Percentiles rank a stretch among this genome's conserved stretches.
Conservation (phyloP, 2,113 vertebrate genomes). For the Callorhinus ursinus region DNA sequence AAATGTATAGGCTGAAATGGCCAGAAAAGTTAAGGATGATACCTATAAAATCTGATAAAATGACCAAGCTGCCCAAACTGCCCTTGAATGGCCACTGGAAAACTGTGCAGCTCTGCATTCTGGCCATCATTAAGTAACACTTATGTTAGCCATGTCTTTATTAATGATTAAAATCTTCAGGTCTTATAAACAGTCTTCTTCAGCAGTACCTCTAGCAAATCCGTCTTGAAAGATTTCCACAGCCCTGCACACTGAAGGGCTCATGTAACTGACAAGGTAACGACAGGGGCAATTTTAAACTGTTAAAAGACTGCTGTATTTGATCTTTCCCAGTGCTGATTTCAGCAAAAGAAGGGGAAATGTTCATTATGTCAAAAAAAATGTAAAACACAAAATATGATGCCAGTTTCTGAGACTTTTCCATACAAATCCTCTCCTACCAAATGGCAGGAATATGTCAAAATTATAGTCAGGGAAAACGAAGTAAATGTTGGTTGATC, state of each 20-base stretch:
- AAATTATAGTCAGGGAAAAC: not conserved
- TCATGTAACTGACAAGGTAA: conserved; percentile 79
- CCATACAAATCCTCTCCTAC: conserved; percentile 21
- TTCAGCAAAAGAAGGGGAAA: conserved; percentile 74
- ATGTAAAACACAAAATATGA: conserved; percentile 77
- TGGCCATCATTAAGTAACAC: not conserved
- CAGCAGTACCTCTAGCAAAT: conserved; percentile 59
- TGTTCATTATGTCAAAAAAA: conserved; percentile 80
- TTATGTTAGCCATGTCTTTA: not conserved
- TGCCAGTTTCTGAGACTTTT: conserved; percentile 74
- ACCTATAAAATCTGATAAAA: conserved; percentile 40
- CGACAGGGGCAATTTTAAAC: conserved; percentile 77
- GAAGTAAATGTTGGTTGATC: conserved; percentile 41
- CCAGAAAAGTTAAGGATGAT: not conserved
- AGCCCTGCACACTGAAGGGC: conserved; percentile 66
- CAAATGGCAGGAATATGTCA: conserved; percentile 72
- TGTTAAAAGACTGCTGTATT: conserved; percentile 76
- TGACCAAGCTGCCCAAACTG: not conserved
- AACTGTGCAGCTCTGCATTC: not conserved
- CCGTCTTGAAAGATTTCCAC: conserved; percentile 75
- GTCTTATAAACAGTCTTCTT: conserved; percentile 67
- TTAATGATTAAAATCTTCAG: conserved; percentile 48
- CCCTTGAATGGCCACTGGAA: not conserved
- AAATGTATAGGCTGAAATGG: not conserved
- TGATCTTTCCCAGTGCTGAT: conserved; percentile 76